These are phyloP conservation scores for Synanthedon vespiformis DNA, from an alignment of 2,888 invertebrate species.

Conservation along the genomic window DNA sequence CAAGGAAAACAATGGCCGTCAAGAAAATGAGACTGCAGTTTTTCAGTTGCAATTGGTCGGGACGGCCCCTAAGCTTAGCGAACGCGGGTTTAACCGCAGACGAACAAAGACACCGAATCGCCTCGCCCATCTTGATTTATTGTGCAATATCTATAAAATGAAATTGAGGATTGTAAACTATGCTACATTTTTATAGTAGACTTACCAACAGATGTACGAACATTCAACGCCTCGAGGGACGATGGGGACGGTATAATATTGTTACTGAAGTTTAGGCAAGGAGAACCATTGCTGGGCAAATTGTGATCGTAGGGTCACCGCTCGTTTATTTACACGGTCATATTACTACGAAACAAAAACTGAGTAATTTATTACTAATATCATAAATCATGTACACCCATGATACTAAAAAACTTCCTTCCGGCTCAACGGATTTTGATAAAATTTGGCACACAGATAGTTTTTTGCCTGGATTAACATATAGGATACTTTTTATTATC, in stretches of 20 bases:
- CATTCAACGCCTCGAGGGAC: slow-evolving; percentile 51
- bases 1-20: slow-evolving; percentile 24
- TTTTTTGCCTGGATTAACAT: no score
- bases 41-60: slow-evolving; percentile 35
- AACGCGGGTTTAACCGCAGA: slow-evolving; percentile 12
- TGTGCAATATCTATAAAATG: slow-evolving; percentile 50
- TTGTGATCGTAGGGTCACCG: slow-evolving; percentile 57
- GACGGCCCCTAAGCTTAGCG: slow-evolving; percentile 18
- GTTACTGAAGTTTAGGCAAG: slow-evolving; percentile 60
- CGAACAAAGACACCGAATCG: slow-evolving; percentile 34
- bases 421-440: no score
- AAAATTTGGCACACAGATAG: no score
- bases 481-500: no score
- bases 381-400: no score
- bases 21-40: slow-evolving; percentile 39
- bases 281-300: slow-evolving; percentile 48
- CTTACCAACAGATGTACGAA: slow-evolving; percentile 56
- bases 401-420: no score
- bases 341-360: slow-evolving; percentile 51
- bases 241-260: slow-evolving; percentile 51
- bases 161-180: slow-evolving; percentile 51
- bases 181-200: slow-evolving; percentile 47
- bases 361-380: slow-evolving; percentile 22
- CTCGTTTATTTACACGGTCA: slow-evolving; percentile 45
- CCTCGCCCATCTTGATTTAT: slow-evolving; percentile 40